Percentiles rank a stretch among this genome's conserved stretches.
Evolutionary conservation across 2,888 invertebrate species (phyloP).

Genomic region (Aporophyla lueneburgensis): DNA sequence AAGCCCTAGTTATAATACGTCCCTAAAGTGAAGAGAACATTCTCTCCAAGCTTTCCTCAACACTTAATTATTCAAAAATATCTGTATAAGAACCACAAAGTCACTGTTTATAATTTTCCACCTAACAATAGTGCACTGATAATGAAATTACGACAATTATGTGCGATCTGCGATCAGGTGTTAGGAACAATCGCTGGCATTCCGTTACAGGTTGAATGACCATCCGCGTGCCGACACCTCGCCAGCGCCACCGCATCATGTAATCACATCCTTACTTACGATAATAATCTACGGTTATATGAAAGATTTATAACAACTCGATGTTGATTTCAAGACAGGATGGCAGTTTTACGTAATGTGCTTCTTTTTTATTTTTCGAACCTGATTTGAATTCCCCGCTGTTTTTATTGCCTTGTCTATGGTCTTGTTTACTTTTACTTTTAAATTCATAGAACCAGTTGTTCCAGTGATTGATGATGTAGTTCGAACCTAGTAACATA

Average conservation of each 20-base stretch:
- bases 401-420: slow-evolving; percentile 22
- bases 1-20: too few species aligned
- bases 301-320: slow-evolving; percentile 9
- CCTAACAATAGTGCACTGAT: slow-evolving; percentile 52
- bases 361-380: slow-evolving; percentile 14
- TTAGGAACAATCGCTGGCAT: slow-evolving; percentile 63
- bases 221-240: slow-evolving; percentile 68
- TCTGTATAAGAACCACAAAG: not conserved
- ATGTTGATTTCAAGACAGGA: slow-evolving; percentile 9
- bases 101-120: slow-evolving; percentile 28
- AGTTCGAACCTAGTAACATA: slow-evolving; percentile 14
- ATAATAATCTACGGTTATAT: slow-evolving; percentile 37
- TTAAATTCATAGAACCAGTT: slow-evolving; percentile 42
- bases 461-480: slow-evolving; percentile 27
- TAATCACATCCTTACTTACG: slow-evolving; percentile 62
- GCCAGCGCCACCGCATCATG: slow-evolving; percentile 57
- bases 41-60: not conserved
- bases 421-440: slow-evolving; percentile 53
- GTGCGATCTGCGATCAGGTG: slow-evolving; percentile 57
- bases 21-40: not conserved
- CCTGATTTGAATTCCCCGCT: not conserved
- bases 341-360: not conserved
- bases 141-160: slow-evolving; percentile 70
- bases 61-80: not conserved
- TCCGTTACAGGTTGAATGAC: slow-evolving; percentile 77